Evolutionary conservation across 1,140 invertebrate genomes (phyloP).

Genomic region (Drosophila pruinosa): DNA sequence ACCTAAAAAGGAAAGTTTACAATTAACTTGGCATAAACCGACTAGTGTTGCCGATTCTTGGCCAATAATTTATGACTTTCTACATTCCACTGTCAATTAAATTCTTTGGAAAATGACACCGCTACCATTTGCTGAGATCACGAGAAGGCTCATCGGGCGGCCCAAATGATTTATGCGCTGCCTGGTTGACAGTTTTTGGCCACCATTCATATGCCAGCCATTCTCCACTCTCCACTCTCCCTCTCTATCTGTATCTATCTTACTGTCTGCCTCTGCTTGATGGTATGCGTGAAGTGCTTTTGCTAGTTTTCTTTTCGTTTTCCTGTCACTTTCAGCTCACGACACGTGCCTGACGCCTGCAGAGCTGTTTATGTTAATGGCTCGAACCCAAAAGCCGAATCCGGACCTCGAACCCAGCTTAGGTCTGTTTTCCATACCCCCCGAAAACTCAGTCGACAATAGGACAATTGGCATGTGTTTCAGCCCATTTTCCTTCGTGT

Average conservation of each 20-base stretch:
- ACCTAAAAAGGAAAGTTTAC: constrained; percentile 12
- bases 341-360: constrained; percentile 70
- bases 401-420: constrained; percentile 1
- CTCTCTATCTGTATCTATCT: background rate
- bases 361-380: constrained; percentile 79
- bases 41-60: constrained; percentile 1
- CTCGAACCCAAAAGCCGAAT: constrained; percentile 31
- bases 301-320: constrained; percentile 62
- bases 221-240: background rate
- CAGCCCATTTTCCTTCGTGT: constrained; percentile 39
- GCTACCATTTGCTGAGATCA: constrained; percentile 62
- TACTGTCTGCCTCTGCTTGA: background rate
- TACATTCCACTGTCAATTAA: constrained; percentile 75
- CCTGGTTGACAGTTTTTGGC: constrained; percentile 51
- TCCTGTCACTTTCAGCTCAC: constrained; percentile 29
- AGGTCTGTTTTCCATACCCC: background rate
- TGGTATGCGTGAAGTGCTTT: constrained; percentile 48
- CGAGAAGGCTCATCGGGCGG: constrained; percentile 25
- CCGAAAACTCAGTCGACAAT: constrained; percentile 24
- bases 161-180: constrained; percentile 67
- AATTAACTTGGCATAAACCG: constrained; percentile 25
- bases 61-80: constrained; percentile 76
- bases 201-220: constrained; percentile 33
- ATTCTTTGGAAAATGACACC: constrained; percentile 78
- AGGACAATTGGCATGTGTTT: constrained; percentile 74